These are phyloP conservation scores for Poeciliopsis prolifica DNA, from an alignment of 2,113 vertebrate species.

Conservation along the genomic window DNA sequence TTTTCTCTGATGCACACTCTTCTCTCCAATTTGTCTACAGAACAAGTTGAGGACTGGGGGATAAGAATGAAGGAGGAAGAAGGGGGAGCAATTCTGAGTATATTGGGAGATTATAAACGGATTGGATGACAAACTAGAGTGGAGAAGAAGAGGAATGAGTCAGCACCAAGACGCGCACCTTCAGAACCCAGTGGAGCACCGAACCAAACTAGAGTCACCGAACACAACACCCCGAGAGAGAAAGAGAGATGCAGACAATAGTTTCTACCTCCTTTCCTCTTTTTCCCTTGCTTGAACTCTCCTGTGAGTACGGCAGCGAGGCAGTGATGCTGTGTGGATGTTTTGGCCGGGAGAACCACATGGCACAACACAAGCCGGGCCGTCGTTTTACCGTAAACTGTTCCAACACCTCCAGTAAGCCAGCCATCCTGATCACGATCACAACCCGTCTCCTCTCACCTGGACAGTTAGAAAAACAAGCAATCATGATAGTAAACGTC, in stretches of 20 bases:
- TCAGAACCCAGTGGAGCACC: conserved; percentile 48
- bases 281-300: conserved; percentile 45
- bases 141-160: conserved; percentile 53
- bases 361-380: conserved; percentile 5
- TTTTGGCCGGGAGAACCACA: conserved; percentile 5
- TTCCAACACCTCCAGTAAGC: conserved; percentile 14
- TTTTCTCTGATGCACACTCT: conserved; percentile 20
- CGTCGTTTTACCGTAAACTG: conserved; percentile 1
- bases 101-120: conserved; percentile 64
- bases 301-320: conserved; percentile 15
- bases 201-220: conserved; percentile 44
- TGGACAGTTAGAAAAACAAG: conserved; percentile 8
- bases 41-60: conserved; percentile 80
- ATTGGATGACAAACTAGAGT: conserved; percentile 47
- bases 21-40: conserved; percentile 57
- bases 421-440: conserved; percentile 3
- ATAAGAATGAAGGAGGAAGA: conserved; percentile 45
- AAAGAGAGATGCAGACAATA: conserved; percentile 25
- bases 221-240: conserved; percentile 35
- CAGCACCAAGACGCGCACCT: conserved; percentile 60
- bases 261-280: conserved; percentile 12
- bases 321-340: conserved; percentile 12
- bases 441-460: conserved; percentile 12
- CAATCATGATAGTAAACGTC: conserved; percentile 4
- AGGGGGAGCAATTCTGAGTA: conserved; percentile 48